Evolutionary conservation across 2,113 vertebrate genomes (phyloP).

Genomic region (Diphyllodes magnificus): DNA sequence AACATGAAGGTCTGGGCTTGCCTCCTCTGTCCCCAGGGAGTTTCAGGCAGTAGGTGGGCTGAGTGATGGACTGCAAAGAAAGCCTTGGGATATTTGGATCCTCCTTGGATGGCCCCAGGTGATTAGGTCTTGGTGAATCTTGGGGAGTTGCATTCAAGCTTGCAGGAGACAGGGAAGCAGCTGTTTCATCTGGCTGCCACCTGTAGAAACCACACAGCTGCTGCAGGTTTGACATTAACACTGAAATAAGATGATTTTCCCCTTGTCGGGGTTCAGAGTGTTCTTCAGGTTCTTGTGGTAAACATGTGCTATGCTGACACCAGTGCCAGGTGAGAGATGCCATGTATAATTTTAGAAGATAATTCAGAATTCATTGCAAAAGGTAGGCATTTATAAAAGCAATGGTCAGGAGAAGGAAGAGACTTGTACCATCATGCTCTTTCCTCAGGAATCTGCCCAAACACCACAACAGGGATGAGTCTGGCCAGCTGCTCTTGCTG

Average conservation of each 20-base stretch:
- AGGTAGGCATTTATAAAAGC: not conserved
- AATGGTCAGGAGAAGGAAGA: not conserved
- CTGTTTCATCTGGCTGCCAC: not conserved
- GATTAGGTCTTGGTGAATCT: not conserved
- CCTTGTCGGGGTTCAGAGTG: not conserved
- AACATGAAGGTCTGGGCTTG: not conserved
- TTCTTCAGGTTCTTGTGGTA: not conserved
- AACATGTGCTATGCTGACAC: not conserved
- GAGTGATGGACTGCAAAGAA: not conserved
- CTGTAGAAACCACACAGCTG: not conserved
- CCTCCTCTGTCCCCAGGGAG: not conserved
- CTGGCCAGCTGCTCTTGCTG: not conserved
- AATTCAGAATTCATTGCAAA: slow-evolving; percentile 14
- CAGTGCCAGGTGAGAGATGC: slow-evolving; percentile 10
- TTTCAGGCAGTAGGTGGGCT: not conserved
- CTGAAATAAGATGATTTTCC: not conserved
- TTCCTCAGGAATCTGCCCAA: slow-evolving; percentile 27
- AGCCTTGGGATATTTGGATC: not conserved
- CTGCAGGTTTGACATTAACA: not conserved
- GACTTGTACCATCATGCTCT: slow-evolving; percentile 1
- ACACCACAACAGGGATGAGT: not conserved
- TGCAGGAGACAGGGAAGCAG: not conserved
- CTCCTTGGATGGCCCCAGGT: not conserved
- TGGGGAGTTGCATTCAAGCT: not conserved
- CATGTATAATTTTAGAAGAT: slow-evolving; percentile 31